Conservation (phyloP, 2,888 invertebrate genomes). For the Aspidiotus rigidus region DNA sequence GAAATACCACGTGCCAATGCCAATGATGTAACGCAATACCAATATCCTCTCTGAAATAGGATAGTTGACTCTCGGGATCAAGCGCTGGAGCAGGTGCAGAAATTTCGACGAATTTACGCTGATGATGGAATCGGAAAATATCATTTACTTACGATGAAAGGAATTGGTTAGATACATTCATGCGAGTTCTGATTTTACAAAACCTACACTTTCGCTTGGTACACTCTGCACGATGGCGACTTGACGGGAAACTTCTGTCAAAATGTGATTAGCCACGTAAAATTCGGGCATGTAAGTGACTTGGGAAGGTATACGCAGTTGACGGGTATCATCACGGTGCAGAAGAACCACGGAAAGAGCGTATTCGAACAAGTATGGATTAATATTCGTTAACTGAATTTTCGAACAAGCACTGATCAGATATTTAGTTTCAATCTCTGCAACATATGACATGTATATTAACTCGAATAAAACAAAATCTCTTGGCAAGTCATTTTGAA, state of each 20-base stretch:
- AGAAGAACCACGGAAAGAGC: conserved; percentile 64
- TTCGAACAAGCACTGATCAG: not conserved
- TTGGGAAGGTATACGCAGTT: conserved; percentile 61
- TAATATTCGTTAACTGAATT: conserved; percentile 46
- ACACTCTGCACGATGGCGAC: conserved; percentile 54
- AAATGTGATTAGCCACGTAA: conserved; percentile 61
- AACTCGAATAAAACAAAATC: not conserved
- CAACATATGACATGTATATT: not conserved
- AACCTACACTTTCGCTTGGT: conserved; percentile 47
- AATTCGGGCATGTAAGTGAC: conserved; percentile 72
- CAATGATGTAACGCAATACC: conserved; percentile 81
- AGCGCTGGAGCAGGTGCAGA: conserved; percentile 57
- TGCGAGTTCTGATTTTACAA: too few species aligned
- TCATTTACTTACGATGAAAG: too few species aligned
- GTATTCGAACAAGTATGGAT: conserved; percentile 73
- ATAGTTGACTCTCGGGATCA: conserved; percentile 68
- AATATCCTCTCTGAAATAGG: conserved; percentile 77
- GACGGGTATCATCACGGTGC: conserved; percentile 62
- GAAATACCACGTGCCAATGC: conserved; percentile 87
- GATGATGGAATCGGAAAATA: too few species aligned
- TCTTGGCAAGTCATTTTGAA: not conserved
- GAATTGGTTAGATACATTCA: too few species aligned
- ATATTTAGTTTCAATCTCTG: not conserved
- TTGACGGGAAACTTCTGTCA: conserved; percentile 60
- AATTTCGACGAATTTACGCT: conserved; percentile 58